Conservation (phyloP, 2,113 vertebrate species). For the Bujurquina vittata region DNA sequence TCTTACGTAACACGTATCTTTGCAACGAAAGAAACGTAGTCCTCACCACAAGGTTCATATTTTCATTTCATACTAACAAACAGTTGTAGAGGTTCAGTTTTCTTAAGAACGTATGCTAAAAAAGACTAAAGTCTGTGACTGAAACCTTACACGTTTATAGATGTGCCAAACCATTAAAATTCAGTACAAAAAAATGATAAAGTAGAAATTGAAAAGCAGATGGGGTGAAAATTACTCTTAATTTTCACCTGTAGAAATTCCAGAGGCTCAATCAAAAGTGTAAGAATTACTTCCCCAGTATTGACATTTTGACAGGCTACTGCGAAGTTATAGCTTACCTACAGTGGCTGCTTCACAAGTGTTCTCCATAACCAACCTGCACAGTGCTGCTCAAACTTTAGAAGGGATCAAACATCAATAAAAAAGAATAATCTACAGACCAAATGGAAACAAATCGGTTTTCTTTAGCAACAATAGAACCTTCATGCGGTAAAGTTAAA, state of each 20-base stretch:
- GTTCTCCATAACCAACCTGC: background rate
- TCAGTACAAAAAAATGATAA: too few species aligned
- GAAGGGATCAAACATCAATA: background rate
- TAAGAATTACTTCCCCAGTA: background rate
- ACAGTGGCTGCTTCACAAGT: background rate
- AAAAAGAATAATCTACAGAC: background rate
- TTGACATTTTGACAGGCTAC: background rate
- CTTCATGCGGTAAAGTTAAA: too few species aligned
- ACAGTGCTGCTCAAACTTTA: background rate
- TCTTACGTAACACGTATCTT: background rate
- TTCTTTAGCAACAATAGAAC: background rate
- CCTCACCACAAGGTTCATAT: too few species aligned
- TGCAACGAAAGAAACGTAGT: too few species aligned
- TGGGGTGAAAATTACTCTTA: fast-evolving
- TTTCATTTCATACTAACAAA: too few species aligned
- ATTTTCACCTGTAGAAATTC: background rate
- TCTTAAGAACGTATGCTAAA: too few species aligned
- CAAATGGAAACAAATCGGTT: background rate
- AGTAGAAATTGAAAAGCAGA: too few species aligned
- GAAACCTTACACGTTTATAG: too few species aligned
- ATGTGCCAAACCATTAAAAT: too few species aligned
- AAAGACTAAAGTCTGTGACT: too few species aligned
- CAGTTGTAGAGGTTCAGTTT: too few species aligned
- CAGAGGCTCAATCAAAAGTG: background rate
- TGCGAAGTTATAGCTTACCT: background rate